Evolutionary conservation across 1,140 invertebrate genomes (phyloP).

Genomic region (Caerostris darwini): DNA sequence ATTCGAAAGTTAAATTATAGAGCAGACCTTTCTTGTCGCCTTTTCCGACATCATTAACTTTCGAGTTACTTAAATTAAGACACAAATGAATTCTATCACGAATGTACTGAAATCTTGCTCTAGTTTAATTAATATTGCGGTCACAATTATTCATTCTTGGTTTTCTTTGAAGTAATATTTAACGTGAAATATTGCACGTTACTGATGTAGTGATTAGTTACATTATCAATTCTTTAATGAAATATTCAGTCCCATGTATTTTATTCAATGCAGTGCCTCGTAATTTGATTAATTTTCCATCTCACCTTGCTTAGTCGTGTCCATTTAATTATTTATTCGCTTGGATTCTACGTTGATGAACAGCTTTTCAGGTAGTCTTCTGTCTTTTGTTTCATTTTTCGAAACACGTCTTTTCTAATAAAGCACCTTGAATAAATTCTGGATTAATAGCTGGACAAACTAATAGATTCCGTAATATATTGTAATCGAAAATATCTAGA

Average conservation of each 20-base stretch:
- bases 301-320: not conserved
- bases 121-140: slow-evolving; percentile 5
- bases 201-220: not conserved
- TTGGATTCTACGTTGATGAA: not conserved
- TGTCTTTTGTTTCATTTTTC: too few species aligned
- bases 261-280: not conserved
- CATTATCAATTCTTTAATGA: slow-evolving; percentile 7
- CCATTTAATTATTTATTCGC: not conserved
- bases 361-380: too few species aligned
- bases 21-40: not conserved
- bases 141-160: slow-evolving; percentile 3
- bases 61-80: not conserved
- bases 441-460: too few species aligned
- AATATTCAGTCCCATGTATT: slow-evolving; percentile 3
- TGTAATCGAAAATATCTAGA: too few species aligned
- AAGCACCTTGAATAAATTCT: too few species aligned
- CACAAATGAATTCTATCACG: slow-evolving; percentile 19
- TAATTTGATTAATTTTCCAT: not conserved
- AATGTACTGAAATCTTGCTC: not conserved
- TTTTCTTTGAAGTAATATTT: not conserved
- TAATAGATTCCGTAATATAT: too few species aligned
- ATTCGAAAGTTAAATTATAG: slow-evolving; percentile 25
- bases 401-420: too few species aligned
- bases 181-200: not conserved
- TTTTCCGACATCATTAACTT: not conserved